phyloP scores from a whole-genome alignment of 35 echinoderm and acorn worm species.

The Ophioderma brevispina region DNA sequence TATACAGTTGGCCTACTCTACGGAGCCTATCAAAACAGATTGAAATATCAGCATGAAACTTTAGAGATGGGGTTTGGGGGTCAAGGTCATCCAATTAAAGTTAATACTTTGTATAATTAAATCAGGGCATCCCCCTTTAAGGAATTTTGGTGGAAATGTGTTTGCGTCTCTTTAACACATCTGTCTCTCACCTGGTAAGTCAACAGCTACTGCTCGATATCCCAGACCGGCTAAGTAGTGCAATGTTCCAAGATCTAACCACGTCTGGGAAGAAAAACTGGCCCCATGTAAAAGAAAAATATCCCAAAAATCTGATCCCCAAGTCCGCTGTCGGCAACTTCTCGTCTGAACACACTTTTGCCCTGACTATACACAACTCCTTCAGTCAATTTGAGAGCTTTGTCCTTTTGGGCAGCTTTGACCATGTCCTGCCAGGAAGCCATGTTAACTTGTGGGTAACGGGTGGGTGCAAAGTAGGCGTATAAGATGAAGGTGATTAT shows the following conservation, averaged over 20 bases:
- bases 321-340: not conserved
- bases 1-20: too few species aligned
- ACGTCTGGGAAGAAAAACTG: slow-evolving; percentile 75
- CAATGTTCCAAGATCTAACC: slow-evolving; percentile 85
- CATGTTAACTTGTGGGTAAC: not conserved
- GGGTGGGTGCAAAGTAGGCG: not conserved
- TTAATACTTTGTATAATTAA: too few species aligned
- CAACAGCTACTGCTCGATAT: slow-evolving; percentile 84
- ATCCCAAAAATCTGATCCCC: slow-evolving; percentile 30
- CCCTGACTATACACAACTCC: not conserved
- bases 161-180: too few species aligned
- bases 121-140: too few species aligned
- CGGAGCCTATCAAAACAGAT: too few species aligned
- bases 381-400: not conserved
- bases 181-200: slow-evolving; percentile 86
- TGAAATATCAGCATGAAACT: too few species aligned
- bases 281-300: slow-evolving; percentile 80
- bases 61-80: too few species aligned
- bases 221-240: slow-evolving; percentile 78
- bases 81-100: too few species aligned
- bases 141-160: too few species aligned
- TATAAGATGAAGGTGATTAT: not conserved
- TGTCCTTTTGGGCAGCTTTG: not conserved
- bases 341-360: not conserved
- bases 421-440: not conserved